Percentiles rank a stretch among this genome's conserved stretches.
phyloP scores from a whole-genome alignment of 2,113 vertebrate genomes.

The Dipodomys spectabilis region DNA sequence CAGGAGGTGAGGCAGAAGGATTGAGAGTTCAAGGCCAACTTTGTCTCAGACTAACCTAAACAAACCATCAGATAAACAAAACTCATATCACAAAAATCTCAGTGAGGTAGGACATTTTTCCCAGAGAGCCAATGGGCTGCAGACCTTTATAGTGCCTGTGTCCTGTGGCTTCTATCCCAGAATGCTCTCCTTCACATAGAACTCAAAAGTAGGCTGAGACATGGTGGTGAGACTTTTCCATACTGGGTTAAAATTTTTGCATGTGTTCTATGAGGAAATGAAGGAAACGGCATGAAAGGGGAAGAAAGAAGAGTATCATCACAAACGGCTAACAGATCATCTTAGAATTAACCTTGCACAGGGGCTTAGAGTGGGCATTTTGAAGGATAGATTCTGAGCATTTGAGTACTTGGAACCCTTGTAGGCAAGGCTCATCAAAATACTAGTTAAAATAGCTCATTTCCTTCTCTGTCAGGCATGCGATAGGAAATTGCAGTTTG shows the following conservation, averaged over 20 bases:
- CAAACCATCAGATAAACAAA: too few species aligned
- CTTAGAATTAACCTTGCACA: not conserved
- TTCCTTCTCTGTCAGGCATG: not conserved
- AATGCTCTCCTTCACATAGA: not conserved
- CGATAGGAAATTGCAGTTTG: not conserved
- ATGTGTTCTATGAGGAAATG: not conserved
- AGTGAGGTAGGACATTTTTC: too few species aligned
- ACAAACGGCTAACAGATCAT: not conserved
- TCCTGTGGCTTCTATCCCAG: not conserved
- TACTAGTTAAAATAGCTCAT: not conserved
- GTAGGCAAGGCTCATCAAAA: not conserved
- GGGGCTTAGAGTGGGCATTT: not conserved
- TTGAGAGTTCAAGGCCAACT: too few species aligned
- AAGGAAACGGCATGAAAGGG: not conserved
- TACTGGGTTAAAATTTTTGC: not conserved
- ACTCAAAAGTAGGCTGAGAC: not conserved
- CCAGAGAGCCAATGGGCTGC: not conserved
- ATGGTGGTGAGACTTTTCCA: not conserved
- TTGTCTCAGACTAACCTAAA: too few species aligned
- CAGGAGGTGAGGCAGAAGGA: too few species aligned
- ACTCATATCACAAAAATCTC: not conserved
- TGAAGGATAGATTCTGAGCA: not conserved
- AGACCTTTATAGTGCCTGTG: fast-evolving
- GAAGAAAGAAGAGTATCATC: not conserved
- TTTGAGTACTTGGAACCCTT: not conserved